Evolutionary conservation across 1,140 invertebrate genomes (phyloP), one percentile per base, ranked within the genome.

Genomic region (Trichonephila clavipes): DNA sequence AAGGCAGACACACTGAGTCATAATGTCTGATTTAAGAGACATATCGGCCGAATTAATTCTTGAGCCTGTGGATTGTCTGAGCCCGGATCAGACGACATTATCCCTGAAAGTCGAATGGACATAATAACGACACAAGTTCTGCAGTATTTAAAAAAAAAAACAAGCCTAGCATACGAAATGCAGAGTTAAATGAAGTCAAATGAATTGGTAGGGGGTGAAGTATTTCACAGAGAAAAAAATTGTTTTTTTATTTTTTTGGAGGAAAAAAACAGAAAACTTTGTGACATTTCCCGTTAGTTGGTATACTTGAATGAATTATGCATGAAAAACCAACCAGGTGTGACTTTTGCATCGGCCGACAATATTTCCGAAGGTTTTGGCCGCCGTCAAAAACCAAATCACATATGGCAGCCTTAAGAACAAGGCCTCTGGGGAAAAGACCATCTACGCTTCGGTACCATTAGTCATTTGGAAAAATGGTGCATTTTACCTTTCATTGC

Each of bases 291-390:
- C 88, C 88, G 88, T 77, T 89, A 89, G 44, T 19, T 28, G 34
- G 19, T 59, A 88, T 40, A 88, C 86, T 66, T 61, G 10, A n/a
- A 89, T 89, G 88, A 89, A 89, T 89, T 77, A 89, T 89, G 34
- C 66, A 89, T 40, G 51, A 89, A 66, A 77, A 51, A 59, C 3
- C 88, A 89, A 69, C 88, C 44, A 34, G 61, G 88, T 89, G 88
- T 89, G 66, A 89, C 66, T 19, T 72, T 40, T 64, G 62, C 18
- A 19, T 64, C 21, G 72, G 72, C 24, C 51, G 77, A 61, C 44
- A 19, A 86, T 86, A 86, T 86, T 87, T 87, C 85, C 58, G 85
- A 87, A 64, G 61, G 61, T 44, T 87, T 87, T 87, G 58, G 85
- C 34, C 85, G 34, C 14, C 59, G 12, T 34, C 82, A 51, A 24